These are phyloP conservation scores for Ormyrus thymus DNA, from an alignment of 2,888 invertebrate genomes.

Conservation along the genomic window DNA sequence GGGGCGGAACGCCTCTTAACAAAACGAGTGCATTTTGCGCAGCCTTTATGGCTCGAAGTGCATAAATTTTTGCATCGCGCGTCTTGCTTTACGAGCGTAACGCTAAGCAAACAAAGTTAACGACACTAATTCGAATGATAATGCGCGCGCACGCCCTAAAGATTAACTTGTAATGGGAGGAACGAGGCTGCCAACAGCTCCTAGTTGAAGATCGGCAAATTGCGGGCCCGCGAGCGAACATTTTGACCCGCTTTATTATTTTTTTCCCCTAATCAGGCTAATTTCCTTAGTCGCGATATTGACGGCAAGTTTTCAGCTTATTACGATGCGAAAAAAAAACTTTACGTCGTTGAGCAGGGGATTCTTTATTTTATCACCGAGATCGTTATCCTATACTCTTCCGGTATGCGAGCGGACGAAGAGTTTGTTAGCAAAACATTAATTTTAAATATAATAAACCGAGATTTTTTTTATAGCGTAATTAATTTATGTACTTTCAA, in stretches of 20 bases:
- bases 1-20: no score
- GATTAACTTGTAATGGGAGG: constrained; percentile 64
- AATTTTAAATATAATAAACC: constrained; percentile 33
- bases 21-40: no score
- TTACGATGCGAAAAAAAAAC: constrained; percentile 13
- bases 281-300: no score
- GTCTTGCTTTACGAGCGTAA: constrained; percentile 39
- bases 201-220: background rate
- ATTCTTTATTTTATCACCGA: background rate
- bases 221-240: no score
- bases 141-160: constrained; percentile 62
- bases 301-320: constrained; percentile 7
- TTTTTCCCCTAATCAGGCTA: no score
- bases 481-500: constrained; percentile 38
- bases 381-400: constrained; percentile 32
- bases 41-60: background rate
- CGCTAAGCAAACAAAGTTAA: constrained; percentile 63
- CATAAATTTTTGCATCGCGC: constrained; percentile 23
- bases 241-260: no score
- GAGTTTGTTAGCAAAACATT: constrained; percentile 10
- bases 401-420: background rate
- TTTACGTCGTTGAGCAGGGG: background rate
- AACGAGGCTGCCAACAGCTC: constrained; percentile 9
- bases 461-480: constrained; percentile 1
- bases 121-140: constrained; percentile 68